Evolutionary conservation across 2,888 invertebrate genomes (phyloP).

Genomic region (Diachrysia chrysitis): DNA sequence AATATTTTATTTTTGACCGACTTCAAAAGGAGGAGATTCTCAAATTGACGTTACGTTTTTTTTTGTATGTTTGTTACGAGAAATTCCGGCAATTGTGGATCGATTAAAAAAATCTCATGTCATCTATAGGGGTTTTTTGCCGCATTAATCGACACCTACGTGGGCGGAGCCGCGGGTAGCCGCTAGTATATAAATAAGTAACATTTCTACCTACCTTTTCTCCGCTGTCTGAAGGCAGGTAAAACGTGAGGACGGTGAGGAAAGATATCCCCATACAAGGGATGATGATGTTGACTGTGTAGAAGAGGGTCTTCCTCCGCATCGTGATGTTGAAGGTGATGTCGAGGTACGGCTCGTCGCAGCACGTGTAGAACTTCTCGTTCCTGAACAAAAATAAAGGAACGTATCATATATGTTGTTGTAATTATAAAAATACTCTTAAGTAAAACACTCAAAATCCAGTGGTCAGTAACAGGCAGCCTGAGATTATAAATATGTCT

Average conservation of each 20-base stretch:
- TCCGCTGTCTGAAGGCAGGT: constrained; percentile 98
- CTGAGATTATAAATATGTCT: too few relatives aligned
- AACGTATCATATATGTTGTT: neutral
- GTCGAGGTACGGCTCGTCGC: constrained; percentile 98
- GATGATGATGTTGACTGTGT: constrained; percentile 98
- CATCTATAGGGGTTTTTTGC: too few relatives aligned
- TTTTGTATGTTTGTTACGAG: too few relatives aligned
- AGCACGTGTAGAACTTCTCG: constrained; percentile 98
- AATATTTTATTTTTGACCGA: too few relatives aligned
- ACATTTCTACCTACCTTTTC: constrained; percentile 96
- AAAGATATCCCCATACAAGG: constrained; percentile 99
- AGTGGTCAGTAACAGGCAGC: too few relatives aligned
- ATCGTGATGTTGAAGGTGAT: constrained; percentile 99
- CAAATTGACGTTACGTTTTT: too few relatives aligned
- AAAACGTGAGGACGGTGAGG: constrained; percentile 99
- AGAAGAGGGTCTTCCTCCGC: constrained; percentile 98
- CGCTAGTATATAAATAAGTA: neutral
- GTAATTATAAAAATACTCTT: neutral
- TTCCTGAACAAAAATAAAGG: constrained; percentile 88
- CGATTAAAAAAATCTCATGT: too few relatives aligned
- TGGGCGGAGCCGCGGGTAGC: too few relatives aligned
- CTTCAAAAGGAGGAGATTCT: too few relatives aligned
- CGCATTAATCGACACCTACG: too few relatives aligned
- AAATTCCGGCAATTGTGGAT: too few relatives aligned
- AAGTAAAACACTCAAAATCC: too few relatives aligned